A percentile compares a stretch with the other conserved stretches of the same genome.
Evolutionary conservation across 2,113 vertebrate species (phyloP).

Genomic region (Daubentonia madagascariensis): DNA sequence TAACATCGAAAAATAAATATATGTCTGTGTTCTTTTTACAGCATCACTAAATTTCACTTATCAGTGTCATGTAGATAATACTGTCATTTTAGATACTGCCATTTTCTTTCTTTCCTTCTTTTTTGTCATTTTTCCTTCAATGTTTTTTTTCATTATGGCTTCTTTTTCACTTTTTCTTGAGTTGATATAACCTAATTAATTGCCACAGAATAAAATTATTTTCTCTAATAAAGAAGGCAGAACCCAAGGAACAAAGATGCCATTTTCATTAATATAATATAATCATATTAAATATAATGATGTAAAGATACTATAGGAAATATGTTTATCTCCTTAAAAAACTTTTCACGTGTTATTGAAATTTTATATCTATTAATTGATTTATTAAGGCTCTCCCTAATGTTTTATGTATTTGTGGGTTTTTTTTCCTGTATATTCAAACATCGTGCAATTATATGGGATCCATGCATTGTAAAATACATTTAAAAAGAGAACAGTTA

Average conservation of each 20-base stretch:
- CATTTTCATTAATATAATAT: conserved; percentile 34
- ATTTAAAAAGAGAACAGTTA: conserved; percentile 51
- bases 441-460: conserved; percentile 45
- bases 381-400: conserved; percentile 29
- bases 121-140: not conserved
- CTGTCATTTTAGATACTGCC: too few relatives aligned
- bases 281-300: conserved; percentile 36
- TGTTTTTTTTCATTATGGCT: not conserved
- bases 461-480: conserved; percentile 50
- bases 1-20: not conserved
- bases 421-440: not conserved
- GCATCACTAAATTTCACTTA: not conserved
- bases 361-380: conserved; percentile 69
- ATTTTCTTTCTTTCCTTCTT: not conserved
- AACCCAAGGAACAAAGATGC: not conserved
- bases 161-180: conserved; percentile 24
- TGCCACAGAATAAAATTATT: conserved; percentile 26
- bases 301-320: conserved; percentile 1
- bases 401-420: not conserved
- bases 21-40: not conserved
- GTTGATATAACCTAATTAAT: conserved; percentile 32
- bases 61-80: not conserved
- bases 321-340: not conserved
- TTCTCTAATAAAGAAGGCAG: conserved; percentile 11
- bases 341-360: not conserved